Percentiles rank a stretch among this genome's conserved stretches.
phyloP scores from a whole-genome alignment of 2,113 vertebrate genomes.

The Engraulis encrasicolus region DNA sequence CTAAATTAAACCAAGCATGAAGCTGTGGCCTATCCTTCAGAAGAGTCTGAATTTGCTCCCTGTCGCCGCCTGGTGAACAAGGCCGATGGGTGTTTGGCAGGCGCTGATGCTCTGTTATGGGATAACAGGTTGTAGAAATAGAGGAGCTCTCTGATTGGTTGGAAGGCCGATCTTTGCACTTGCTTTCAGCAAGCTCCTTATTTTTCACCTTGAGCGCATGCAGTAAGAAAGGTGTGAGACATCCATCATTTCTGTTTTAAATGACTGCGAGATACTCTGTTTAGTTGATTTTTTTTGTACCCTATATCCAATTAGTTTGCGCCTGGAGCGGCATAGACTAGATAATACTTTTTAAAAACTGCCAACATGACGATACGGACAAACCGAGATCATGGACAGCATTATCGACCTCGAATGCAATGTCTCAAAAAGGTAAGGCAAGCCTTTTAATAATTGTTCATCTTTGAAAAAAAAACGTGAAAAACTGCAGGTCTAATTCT shows the following conservation, averaged over 20 bases:
- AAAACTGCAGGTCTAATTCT: not conserved
- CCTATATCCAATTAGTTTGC: not conserved
- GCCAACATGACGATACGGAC: slow-evolving; percentile 85
- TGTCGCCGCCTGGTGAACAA: slow-evolving; percentile 32
- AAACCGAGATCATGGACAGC: slow-evolving; percentile 82
- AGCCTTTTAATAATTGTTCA: not conserved
- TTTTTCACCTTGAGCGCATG: not conserved
- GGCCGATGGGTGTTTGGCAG: not conserved
- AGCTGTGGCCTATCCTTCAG: too few species aligned
- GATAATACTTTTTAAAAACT: not conserved
- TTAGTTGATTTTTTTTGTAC: not conserved
- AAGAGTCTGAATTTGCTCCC: not conserved
- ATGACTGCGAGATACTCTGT: not conserved
- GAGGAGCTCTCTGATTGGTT: slow-evolving; percentile 75
- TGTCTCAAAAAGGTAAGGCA: slow-evolving; percentile 88
- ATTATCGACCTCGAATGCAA: slow-evolving; percentile 84
- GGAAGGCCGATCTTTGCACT: slow-evolving; percentile 47
- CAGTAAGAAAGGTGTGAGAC: not conserved
- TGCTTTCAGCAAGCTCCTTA: slow-evolving; percentile 22
- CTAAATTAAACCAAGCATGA: too few species aligned
- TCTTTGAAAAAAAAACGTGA: not conserved
- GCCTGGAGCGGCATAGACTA: not conserved
- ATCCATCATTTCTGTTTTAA: not conserved
- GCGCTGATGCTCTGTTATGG: not conserved
- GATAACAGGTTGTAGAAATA: slow-evolving; percentile 11